phyloP scores from a whole-genome alignment of 2,888 invertebrate genomes.

The Galerucella calmariensis region DNA sequence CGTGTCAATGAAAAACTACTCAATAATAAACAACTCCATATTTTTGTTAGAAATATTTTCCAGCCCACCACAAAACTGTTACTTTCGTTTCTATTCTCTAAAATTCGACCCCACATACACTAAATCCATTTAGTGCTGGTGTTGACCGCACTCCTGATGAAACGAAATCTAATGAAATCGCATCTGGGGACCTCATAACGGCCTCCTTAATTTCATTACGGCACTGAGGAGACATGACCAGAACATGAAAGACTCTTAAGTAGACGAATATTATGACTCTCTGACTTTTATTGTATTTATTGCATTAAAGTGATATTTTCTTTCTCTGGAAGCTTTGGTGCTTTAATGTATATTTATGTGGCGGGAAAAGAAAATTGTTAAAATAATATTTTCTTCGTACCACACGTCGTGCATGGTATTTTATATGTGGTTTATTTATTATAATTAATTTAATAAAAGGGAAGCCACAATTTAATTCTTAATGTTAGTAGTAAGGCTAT shows the following conservation, averaged over 20 bases:
- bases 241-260: constrained; percentile 48
- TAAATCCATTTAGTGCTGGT: constrained; percentile 28
- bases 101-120: constrained; percentile 16
- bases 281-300: constrained; percentile 33
- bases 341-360: constrained; percentile 24
- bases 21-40: too few relatives aligned
- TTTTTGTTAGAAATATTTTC: neutral
- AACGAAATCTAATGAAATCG: constrained; percentile 38
- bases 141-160: constrained; percentile 20
- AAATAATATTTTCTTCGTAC: neutral
- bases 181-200: constrained; percentile 36
- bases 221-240: constrained; percentile 42
- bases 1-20: too few relatives aligned
- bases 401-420: neutral
- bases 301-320: constrained; percentile 26
- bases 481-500: too few relatives aligned
- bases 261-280: constrained; percentile 40
- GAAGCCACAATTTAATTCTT: too few relatives aligned
- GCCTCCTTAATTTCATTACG: constrained; percentile 44
- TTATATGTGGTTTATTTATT: too few relatives aligned
- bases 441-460: too few relatives aligned
- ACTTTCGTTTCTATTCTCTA: constrained; percentile 14
- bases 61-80: neutral
- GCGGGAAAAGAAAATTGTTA: neutral
- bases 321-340: neutral